phyloP scores from a whole-genome alignment of 2,888 invertebrate genomes.

The Rhimphoctona megacephalus region DNA sequence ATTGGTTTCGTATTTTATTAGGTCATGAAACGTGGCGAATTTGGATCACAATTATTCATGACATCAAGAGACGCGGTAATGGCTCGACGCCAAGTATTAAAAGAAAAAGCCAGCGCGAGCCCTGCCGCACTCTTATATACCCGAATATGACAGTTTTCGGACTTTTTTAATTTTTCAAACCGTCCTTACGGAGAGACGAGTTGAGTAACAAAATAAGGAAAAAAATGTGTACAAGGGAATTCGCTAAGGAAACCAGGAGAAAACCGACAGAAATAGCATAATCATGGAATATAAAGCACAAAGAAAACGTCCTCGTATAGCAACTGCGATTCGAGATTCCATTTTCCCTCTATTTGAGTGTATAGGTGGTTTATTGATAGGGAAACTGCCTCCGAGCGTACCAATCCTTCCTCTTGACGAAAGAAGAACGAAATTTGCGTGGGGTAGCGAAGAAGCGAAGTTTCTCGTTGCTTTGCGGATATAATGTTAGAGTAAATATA shows the following conservation, averaged over 20 bases:
- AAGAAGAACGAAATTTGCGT: slow-evolving; percentile 3
- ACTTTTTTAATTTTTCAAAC: too few relatives aligned
- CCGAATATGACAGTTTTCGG: too few relatives aligned
- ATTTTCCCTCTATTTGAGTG: slow-evolving; percentile 33
- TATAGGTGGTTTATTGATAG: background rate
- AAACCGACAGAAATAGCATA: slow-evolving; percentile 46
- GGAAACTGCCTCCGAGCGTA: slow-evolving; percentile 30
- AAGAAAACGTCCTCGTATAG: slow-evolving; percentile 37
- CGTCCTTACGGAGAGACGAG: too few relatives aligned
- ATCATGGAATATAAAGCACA: slow-evolving; percentile 17
- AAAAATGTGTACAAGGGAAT: background rate
- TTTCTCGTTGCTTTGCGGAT: slow-evolving; percentile 34
- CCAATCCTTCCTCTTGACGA: slow-evolving; percentile 31
- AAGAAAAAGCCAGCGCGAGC: too few relatives aligned
- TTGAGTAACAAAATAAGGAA: background rate
- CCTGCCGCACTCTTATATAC: too few relatives aligned
- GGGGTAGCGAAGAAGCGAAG: background rate
- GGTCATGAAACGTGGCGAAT: background rate
- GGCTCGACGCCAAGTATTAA: too few relatives aligned
- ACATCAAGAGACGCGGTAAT: too few relatives aligned
- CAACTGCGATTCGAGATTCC: slow-evolving; percentile 43
- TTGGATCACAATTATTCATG: background rate
- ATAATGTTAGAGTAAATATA: background rate
- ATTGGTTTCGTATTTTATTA: background rate
- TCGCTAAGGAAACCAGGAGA: background rate